These are phyloP conservation scores for Labeo calbasu DNA, from an alignment of 2,797 vertebrate genomes.

Conservation along the genomic window DNA sequence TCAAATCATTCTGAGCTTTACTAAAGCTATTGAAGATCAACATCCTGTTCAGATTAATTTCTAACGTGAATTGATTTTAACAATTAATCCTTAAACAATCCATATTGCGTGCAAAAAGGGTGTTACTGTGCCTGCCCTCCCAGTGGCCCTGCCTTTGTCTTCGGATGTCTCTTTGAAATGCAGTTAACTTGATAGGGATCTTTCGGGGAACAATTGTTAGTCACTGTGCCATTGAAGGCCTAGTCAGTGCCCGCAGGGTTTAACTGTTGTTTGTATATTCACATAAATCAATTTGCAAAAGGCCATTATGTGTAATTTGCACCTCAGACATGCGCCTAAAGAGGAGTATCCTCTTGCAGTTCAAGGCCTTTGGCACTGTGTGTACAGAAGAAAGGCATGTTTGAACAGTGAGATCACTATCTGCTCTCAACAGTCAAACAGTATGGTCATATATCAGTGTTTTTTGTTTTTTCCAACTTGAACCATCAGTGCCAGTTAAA, in stretches of 20 bases:
- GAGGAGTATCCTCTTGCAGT: slow-evolving; percentile 46
- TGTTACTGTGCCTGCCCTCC: neutral
- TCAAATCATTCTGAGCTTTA: neutral
- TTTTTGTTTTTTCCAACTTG: neutral
- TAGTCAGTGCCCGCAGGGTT: slow-evolving; percentile 38
- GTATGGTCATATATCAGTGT: slow-evolving; percentile 30
- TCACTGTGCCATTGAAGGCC: slow-evolving; percentile 27
- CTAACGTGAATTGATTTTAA: neutral
- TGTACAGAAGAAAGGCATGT: slow-evolving; percentile 66
- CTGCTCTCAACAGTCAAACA: slow-evolving; percentile 57
- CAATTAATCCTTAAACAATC: neutral
- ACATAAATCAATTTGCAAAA: slow-evolving; percentile 55
- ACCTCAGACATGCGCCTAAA: slow-evolving; percentile 56
- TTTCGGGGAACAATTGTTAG: slow-evolving; percentile 38
- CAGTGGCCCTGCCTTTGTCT: neutral
- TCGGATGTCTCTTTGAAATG: slow-evolving; percentile 45
- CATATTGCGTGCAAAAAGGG: neutral
- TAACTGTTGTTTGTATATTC: slow-evolving; percentile 64
- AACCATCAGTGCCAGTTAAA: neutral
- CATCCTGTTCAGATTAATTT: neutral
- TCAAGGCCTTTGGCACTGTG: slow-evolving; percentile 50
- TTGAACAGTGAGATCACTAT: slow-evolving; percentile 69
- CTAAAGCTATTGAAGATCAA: neutral
- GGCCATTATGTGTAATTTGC: slow-evolving; percentile 52
- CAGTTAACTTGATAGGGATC: slow-evolving; percentile 45